Percentiles rank a stretch among this genome's conserved stretches.
Conservation (phyloP, 1,140 invertebrate genomes). For the Hirudo medicinalis region DNA sequence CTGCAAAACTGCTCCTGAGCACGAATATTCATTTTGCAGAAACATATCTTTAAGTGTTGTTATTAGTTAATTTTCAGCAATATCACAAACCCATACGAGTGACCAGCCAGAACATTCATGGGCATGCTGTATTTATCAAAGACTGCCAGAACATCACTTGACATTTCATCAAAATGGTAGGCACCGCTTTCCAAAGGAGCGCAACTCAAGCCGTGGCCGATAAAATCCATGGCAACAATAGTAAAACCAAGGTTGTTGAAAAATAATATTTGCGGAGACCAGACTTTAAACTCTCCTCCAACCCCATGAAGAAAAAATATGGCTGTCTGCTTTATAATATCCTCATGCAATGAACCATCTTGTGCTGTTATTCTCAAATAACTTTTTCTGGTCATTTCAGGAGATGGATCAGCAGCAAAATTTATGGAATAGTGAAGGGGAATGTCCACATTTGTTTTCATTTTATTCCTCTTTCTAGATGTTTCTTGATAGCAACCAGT, state of each 20-base stretch:
- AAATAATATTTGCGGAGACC: conserved; percentile 51
- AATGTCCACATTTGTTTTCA: not conserved
- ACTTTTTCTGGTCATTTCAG: not conserved
- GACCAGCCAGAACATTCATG: conserved; percentile 47
- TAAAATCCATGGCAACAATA: conserved; percentile 55
- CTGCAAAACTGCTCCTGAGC: conserved; percentile 54
- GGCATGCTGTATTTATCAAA: conserved; percentile 48
- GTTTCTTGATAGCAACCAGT: not conserved
- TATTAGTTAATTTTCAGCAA: not conserved
- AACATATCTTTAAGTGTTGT: not conserved
- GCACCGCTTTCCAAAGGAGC: conserved; percentile 47
- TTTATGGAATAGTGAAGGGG: not conserved
- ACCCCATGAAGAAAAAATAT: conserved; percentile 61
- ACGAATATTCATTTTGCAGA: not conserved
- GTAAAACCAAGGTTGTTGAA: conserved; percentile 53
- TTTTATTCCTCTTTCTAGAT: not conserved
- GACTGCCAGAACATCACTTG: conserved; percentile 49
- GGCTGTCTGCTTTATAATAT: not conserved
- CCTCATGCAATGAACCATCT: not conserved
- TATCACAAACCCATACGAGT: conserved; percentile 50
- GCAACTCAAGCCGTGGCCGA: conserved; percentile 59
- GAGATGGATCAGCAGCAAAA: not conserved
- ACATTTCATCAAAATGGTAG: conserved; percentile 54
- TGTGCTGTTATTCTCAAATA: not conserved
- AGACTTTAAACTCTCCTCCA: conserved; percentile 56